A percentile compares a stretch with the other conserved stretches of the same genome.
Evolutionary conservation across 2,797 vertebrate genomes (phyloP).

Genomic region (Sebastes paucispinis): DNA sequence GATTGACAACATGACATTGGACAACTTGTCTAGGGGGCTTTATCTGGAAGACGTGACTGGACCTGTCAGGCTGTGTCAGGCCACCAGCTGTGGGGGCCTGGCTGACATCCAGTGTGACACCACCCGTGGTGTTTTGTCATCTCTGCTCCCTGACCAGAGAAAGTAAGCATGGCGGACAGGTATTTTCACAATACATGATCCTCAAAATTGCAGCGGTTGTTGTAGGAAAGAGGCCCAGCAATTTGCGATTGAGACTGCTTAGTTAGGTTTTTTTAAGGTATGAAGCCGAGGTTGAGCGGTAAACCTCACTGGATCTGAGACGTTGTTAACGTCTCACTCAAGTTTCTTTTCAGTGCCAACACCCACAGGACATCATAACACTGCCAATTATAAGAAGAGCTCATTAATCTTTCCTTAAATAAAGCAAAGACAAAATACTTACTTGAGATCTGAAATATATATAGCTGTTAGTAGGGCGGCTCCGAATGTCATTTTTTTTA

Average conservation of each 20-base stretch:
- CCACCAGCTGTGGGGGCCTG: constrained; percentile 75
- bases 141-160: constrained; percentile 61
- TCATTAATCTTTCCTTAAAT: constrained; percentile 21
- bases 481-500: neutral
- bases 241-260: constrained; percentile 31
- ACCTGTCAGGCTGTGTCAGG: constrained; percentile 79
- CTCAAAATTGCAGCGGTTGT: constrained; percentile 50
- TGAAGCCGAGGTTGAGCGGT: neutral
- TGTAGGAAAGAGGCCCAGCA: constrained; percentile 16
- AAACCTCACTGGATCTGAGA: neutral
- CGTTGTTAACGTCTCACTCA: constrained; percentile 25
- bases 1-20: constrained; percentile 81
- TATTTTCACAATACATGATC: constrained; percentile 77
- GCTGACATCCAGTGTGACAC: constrained; percentile 78
- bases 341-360: neutral
- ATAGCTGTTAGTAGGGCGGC: neutral
- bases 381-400: neutral
- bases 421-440: constrained; percentile 16
- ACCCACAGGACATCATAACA: neutral
- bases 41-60: constrained; percentile 72
- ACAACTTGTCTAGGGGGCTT: constrained; percentile 74
- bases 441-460: constrained; percentile 8
- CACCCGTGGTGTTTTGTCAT: constrained; percentile 83
- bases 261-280: neutral
- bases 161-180: constrained; percentile 73